Evolutionary conservation across 2,113 vertebrate species (phyloP).

Genomic region (Aphyosemion australe): DNA sequence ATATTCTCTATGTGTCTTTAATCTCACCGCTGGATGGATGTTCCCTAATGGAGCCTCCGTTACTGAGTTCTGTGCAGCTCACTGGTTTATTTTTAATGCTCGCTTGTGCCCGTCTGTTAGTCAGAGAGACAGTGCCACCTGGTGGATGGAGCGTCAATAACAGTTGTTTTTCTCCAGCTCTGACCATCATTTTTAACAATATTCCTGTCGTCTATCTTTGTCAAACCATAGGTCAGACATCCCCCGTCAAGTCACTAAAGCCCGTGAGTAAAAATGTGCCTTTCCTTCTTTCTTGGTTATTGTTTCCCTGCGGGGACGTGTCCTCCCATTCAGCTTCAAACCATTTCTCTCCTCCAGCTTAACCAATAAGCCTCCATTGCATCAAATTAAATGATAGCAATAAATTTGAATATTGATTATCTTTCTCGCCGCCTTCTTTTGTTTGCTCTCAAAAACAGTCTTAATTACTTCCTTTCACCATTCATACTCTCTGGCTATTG

Average conservation of each 20-base stretch:
- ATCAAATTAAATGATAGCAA: conserved; percentile 71
- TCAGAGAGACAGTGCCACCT: conserved; percentile 65
- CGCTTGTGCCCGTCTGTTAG: conserved; percentile 3
- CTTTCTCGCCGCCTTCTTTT: conserved; percentile 65
- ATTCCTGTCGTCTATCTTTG: conserved; percentile 40
- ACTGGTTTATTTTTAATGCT: conserved; percentile 37
- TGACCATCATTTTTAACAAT: conserved; percentile 24
- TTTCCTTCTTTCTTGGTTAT: conserved; percentile 28
- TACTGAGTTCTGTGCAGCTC: conserved; percentile 34
- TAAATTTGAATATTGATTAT: conserved; percentile 76
- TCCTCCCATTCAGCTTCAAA: conserved; percentile 58
- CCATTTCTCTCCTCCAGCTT: conserved; percentile 62
- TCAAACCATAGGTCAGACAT: conserved; percentile 87
- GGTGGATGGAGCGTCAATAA: conserved; percentile 30
- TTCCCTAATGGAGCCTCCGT: conserved; percentile 47
- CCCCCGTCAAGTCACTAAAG: conserved; percentile 92
- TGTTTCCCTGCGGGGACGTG: conserved; percentile 21
- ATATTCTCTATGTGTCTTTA: conserved; percentile 52
- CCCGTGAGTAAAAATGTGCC: conserved; percentile 84
- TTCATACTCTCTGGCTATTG: conserved; percentile 61
- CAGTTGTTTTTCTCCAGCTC: background rate
- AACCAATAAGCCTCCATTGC: conserved; percentile 60
- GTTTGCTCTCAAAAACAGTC: conserved; percentile 65
- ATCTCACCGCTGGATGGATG: conserved; percentile 41
- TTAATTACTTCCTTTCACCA: conserved; percentile 71